Evolutionary conservation across 1,140 invertebrate genomes (phyloP), one percentile per base, ranked within the genome.

Genomic region (Drosophila saltans): DNA sequence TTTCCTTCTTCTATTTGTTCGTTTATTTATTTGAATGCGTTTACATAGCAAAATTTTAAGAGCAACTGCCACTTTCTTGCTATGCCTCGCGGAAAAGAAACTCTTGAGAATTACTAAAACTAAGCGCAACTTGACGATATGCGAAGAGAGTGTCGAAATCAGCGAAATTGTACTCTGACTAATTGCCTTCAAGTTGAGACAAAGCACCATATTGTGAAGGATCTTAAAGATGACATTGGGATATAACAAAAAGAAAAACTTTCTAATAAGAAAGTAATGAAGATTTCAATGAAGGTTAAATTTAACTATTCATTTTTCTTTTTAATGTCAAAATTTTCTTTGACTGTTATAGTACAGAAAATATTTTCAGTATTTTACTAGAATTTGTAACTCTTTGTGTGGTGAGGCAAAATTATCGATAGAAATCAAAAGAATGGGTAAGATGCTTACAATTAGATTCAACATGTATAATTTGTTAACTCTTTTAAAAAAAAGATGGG

Each of bases 81-180:
- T 7, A 56, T 33, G 56, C 60, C 57, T 64, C 33, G 55, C 30
- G 59, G n/a, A 61, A 45, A 41, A 41, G 66, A 45, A 66, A 26
- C 75, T 59, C 81, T 84, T 69, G 39, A 66, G 66, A 72, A 55
- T 78, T 77, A 45, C 67, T 62, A 72, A 62, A 66, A 78, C 45
- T 52, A 26, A 52, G 52, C 58, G 59, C 65, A 73, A 83, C 80
- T 81, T 76, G 60, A 69, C 52, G 56, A 69, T 56, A 45, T 64
- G 68, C 30, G 36, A 55, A 33, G 66, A 69, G 65, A 71, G 67
- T 75, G 74, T 67, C 65, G 24, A 10, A 52, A 69, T 66, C 72
- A 63, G 45, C 67, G 41, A 66, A 76, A 58, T 72, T 52, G 67
- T 28, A 76, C 62, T 72, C 41, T 43, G 43, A 71, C 81, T 83